These are phyloP conservation scores for Dermatemys mawii DNA, from an alignment of 2,113 vertebrate genomes.

Conservation along the genomic window DNA sequence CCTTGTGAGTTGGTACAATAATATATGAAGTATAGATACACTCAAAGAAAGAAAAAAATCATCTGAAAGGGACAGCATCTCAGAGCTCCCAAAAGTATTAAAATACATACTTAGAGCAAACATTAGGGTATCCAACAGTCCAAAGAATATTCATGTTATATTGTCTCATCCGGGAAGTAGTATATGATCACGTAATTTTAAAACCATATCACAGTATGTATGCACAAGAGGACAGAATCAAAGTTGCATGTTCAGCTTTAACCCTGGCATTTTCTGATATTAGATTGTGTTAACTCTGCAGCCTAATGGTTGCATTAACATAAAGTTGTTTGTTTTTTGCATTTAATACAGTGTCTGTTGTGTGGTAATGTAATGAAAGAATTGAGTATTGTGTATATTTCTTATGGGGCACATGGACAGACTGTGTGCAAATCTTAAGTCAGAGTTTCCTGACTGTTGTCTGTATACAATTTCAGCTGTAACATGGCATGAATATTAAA, in stretches of 20 bases:
- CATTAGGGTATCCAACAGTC: neutral
- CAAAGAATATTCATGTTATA: neutral
- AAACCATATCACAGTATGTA: neutral
- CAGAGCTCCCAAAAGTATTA: neutral
- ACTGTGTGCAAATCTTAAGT: neutral
- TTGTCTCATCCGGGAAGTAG: neutral
- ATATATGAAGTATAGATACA: neutral
- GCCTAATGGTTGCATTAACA: neutral
- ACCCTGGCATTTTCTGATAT: neutral
- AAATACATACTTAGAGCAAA: neutral
- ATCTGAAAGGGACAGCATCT: neutral
- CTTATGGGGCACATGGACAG: neutral
- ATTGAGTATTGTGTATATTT: neutral
- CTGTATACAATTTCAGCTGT: neutral
- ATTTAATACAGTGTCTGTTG: neutral
- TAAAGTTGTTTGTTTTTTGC: neutral
- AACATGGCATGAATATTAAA: neutral
- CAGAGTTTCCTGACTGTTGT: neutral
- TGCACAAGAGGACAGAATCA: neutral
- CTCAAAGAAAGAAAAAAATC: neutral
- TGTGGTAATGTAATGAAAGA: neutral
- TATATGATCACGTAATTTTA: neutral
- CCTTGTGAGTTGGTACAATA: neutral
- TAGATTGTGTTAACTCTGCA: neutral
- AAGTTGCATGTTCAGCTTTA: neutral